A percentile compares a stretch with the other conserved stretches of the same genome.
Conservation (phyloP, 2,888 invertebrate species). For the Mimachlamys varia region DNA sequence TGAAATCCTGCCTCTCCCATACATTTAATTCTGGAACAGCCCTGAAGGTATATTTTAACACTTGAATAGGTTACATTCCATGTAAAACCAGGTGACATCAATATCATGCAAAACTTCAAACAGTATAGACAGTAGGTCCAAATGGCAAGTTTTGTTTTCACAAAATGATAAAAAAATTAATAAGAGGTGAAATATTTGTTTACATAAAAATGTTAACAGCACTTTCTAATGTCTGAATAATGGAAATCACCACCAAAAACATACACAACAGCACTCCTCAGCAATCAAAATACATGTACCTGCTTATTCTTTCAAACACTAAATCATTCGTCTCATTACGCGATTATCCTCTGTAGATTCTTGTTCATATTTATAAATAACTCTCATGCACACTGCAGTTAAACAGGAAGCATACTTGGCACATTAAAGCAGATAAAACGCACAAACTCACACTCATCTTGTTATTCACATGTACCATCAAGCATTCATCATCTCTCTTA, state of each 20-base stretch:
- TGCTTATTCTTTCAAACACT: background rate
- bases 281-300: background rate
- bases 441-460: background rate
- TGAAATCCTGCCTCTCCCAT: no score
- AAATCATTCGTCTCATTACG: no score
- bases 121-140: no score
- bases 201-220: background rate
- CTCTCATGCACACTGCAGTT: background rate
- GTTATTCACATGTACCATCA: background rate
- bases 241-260: background rate
- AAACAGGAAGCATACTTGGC: background rate
- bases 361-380: slow-evolving; percentile 9
- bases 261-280: background rate
- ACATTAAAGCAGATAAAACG: background rate
- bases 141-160: no score
- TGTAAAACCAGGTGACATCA: no score
- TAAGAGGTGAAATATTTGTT: no score
- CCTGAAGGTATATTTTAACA: no score
- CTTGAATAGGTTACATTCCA: no score
- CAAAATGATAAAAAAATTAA: no score
- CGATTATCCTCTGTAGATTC: background rate
- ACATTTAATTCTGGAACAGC: no score
- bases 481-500: background rate
- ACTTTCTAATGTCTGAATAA: background rate
- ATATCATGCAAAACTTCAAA: no score